Conservation (phyloP, 2,797 vertebrate genomes). For the Macropodus opercularis region DNA sequence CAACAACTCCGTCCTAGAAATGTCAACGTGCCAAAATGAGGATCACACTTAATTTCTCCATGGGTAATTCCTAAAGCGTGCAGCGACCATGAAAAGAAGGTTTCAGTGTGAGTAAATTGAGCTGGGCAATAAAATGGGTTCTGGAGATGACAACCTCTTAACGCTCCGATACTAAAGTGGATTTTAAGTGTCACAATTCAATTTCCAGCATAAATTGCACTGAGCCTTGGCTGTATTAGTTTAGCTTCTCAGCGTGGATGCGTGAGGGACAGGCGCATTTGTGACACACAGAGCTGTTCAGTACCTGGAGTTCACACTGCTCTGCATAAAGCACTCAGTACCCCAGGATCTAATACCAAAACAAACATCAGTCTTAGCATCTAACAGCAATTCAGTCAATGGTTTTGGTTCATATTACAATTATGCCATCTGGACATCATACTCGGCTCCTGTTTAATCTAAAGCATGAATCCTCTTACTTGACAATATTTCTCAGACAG, state of each 20-base stretch:
- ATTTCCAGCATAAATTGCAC: conserved; percentile 44
- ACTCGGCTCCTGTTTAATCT: conserved; percentile 33
- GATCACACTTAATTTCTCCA: conserved; percentile 52
- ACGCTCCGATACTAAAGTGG: conserved; percentile 20
- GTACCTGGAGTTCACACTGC: background rate
- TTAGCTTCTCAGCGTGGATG: conserved; percentile 10
- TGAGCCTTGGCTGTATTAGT: conserved; percentile 23
- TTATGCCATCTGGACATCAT: conserved; percentile 60
- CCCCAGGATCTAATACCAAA: background rate
- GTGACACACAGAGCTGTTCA: conserved; percentile 18
- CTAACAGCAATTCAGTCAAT: conserved; percentile 33
- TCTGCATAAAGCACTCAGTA: background rate
- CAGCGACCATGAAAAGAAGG: conserved; percentile 38
- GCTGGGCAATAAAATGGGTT: conserved; percentile 38
- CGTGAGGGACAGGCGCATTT: conserved; percentile 27
- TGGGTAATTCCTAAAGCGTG: conserved; percentile 50
- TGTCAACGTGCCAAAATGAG: conserved; percentile 56
- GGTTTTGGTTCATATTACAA: conserved; percentile 35
- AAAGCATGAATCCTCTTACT: conserved; percentile 25
- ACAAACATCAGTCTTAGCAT: conserved; percentile 5
- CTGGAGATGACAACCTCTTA: conserved; percentile 40
- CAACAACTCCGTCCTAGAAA: conserved; percentile 63
- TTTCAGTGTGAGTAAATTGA: conserved; percentile 53
- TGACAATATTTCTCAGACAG: too few species aligned
- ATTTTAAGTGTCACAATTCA: conserved; percentile 56